Conservation (phyloP, 53 echinoderm and acorn worm genomes). For the Luidia sarsii region DNA sequence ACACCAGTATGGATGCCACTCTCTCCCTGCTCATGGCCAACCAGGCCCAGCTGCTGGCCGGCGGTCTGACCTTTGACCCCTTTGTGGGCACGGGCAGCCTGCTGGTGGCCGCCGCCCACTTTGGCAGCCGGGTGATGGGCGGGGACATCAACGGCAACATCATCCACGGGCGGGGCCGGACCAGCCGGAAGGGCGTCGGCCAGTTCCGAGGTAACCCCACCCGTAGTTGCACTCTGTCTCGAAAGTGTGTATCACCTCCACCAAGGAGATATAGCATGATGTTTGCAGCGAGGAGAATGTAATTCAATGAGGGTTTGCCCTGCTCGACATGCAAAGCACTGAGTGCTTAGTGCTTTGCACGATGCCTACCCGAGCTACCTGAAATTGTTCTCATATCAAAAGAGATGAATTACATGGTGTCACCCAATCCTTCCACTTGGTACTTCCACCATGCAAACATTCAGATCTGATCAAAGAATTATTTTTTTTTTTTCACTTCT, state of each 20-base stretch:
- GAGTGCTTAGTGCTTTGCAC: no score
- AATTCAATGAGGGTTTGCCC: no score
- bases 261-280: no score
- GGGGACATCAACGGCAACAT: conserved; percentile 86
- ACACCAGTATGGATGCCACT: conserved; percentile 95
- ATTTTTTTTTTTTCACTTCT: neutral
- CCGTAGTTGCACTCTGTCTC: no score
- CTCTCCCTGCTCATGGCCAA: conserved; percentile 96
- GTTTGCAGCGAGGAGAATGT: no score
- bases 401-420: neutral
- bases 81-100: conserved; percentile 99
- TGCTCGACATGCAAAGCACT: no score
- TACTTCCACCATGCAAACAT: no score
- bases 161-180: conserved; percentile 85
- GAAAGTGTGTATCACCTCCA: no score
- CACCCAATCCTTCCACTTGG: no score
- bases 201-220: conserved; percentile 87
- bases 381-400: no score
- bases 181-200: conserved; percentile 72
- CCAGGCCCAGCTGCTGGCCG: conserved; percentile 66
- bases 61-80: conserved; percentile 81
- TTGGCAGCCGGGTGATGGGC: conserved; percentile 83
- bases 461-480: no score
- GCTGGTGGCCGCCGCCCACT: conserved; percentile 87
- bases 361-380: no score